These are phyloP conservation scores for Xylota segnis DNA, from an alignment of 2,888 invertebrate genomes.

Conservation along the genomic window DNA sequence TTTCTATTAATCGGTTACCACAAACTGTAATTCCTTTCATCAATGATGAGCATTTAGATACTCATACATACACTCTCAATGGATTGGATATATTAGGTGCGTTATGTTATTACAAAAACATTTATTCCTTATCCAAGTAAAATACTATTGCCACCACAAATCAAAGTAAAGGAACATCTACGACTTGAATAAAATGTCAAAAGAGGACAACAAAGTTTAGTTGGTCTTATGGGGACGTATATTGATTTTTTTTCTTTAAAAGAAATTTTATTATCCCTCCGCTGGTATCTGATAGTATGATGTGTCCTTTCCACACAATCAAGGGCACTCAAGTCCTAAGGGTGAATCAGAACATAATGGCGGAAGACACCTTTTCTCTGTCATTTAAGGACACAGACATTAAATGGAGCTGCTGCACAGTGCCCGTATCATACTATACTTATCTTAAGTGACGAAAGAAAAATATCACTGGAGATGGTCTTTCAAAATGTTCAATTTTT, in stretches of 20 bases:
- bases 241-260: slow-evolving; percentile 36
- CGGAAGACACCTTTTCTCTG: slow-evolving; percentile 38
- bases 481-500: slow-evolving; percentile 19
- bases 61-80: too few species aligned
- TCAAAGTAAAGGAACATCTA: too few species aligned
- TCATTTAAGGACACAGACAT: slow-evolving; percentile 14
- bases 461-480: background rate
- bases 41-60: too few species aligned
- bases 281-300: slow-evolving; percentile 23
- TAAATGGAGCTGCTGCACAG: slow-evolving; percentile 24
- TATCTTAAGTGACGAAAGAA: background rate
- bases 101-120: too few species aligned
- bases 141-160: too few species aligned
- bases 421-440: slow-evolving; percentile 9
- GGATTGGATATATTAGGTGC: too few species aligned
- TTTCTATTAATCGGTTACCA: too few species aligned
- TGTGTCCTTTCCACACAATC: slow-evolving; percentile 24
- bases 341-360: slow-evolving; percentile 18
- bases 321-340: slow-evolving; percentile 22
- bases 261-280: slow-evolving; percentile 19
- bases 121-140: too few species aligned
- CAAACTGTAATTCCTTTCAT: too few species aligned
- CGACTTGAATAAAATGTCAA: background rate
- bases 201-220: slow-evolving; percentile 21
- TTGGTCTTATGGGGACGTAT: slow-evolving; percentile 3